A percentile compares a stretch with the other conserved stretches of the same genome.
phyloP scores from a whole-genome alignment of 2,113 vertebrate species.

The Hypomesus transpacificus region DNA sequence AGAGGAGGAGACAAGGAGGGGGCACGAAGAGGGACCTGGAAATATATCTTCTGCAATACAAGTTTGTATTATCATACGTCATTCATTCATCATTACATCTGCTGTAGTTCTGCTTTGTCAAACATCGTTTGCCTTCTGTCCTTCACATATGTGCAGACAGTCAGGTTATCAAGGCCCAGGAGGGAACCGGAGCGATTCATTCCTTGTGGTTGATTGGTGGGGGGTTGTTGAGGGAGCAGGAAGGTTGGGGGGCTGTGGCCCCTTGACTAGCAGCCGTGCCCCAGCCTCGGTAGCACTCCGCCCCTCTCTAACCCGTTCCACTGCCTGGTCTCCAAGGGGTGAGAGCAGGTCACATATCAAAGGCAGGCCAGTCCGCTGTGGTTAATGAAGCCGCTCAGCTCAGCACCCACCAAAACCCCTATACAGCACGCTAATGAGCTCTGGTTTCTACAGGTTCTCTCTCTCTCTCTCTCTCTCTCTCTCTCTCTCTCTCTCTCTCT shows the following conservation, averaged over 20 bases:
- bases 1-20: background rate
- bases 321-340: slow-evolving; percentile 23
- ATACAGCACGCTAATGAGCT: slow-evolving; percentile 34
- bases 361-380: slow-evolving; percentile 33
- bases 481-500: background rate
- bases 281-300: background rate
- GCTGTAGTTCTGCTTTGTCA: no score
- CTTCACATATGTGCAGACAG: no score
- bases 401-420: slow-evolving; percentile 11
- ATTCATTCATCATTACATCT: no score
- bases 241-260: background rate
- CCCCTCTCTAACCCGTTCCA: slow-evolving; percentile 46
- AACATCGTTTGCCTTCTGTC: slow-evolving; percentile 1
- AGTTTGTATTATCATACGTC: no score
- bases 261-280: background rate
- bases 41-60: no score
- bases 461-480: background rate
- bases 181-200: no score
- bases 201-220: background rate
- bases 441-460: slow-evolving; percentile 30
- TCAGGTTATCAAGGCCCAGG: no score
- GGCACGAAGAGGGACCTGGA: no score
- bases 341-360: slow-evolving; percentile 28
- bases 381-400: slow-evolving; percentile 28
- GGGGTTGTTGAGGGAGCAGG: background rate